Percentiles rank a stretch among this genome's conserved stretches.
These are phyloP conservation scores for Crotalus helleri DNA, from an alignment of 2,113 vertebrate species.

Conservation along the genomic window DNA sequence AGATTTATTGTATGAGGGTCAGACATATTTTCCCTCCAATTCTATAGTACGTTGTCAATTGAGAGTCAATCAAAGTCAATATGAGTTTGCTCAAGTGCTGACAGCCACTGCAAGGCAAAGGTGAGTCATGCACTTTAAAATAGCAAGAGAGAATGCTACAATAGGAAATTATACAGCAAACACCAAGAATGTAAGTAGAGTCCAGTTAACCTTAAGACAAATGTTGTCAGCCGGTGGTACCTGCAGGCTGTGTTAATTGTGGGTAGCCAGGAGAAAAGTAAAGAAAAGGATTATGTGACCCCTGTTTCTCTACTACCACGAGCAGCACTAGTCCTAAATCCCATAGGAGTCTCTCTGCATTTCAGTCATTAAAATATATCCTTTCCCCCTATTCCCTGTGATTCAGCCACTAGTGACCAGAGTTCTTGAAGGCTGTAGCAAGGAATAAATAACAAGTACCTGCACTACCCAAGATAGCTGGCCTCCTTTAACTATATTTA, in stretches of 20 bases:
- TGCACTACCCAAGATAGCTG: not conserved
- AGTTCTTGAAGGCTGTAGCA: not conserved
- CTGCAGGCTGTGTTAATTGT: not conserved
- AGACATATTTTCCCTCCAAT: not conserved
- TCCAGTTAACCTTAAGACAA: not conserved
- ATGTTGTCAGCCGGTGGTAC: not conserved
- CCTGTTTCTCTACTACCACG: not conserved
- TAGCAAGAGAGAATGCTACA: not conserved
- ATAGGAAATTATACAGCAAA: not conserved
- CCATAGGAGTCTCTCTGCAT: not conserved
- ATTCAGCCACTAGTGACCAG: not conserved
- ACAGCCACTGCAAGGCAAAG: not conserved
- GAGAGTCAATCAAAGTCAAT: not conserved
- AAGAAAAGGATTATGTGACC: not conserved
- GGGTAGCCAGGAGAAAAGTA: not conserved
- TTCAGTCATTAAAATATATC: not conserved
- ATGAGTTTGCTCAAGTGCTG: not conserved
- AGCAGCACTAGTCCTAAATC: not conserved
- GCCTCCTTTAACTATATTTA: not conserved
- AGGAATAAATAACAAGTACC: not conserved
- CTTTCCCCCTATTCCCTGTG: not conserved
- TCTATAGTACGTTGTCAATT: not conserved
- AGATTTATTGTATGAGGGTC: not conserved
- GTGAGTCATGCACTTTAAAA: not conserved
- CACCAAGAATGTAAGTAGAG: not conserved